Percentiles rank a stretch among this genome's conserved stretches.
Conservation (phyloP, 2,113 vertebrate species). For the Silurus asotus region DNA sequence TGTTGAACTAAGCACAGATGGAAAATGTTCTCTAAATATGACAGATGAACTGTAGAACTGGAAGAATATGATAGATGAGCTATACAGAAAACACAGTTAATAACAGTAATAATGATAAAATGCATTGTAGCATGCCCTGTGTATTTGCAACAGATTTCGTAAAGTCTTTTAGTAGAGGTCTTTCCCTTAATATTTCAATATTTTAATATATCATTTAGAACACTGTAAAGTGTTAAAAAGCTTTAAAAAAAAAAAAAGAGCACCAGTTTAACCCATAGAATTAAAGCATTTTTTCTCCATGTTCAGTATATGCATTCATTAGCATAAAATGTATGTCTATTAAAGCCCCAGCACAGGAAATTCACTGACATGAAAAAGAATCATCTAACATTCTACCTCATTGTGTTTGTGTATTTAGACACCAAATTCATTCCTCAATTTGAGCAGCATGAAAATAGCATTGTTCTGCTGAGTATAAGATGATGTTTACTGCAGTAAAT, state of each 20-base stretch:
- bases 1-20: neutral
- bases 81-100: neutral
- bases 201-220: neutral
- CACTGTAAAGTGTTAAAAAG: neutral
- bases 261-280: neutral
- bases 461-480: conserved; percentile 53
- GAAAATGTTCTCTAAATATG: neutral
- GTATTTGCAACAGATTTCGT: neutral
- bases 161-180: neutral
- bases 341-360: conserved; percentile 4
- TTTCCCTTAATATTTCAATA: neutral
- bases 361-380: conserved; percentile 25
- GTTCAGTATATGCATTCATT: conserved; percentile 1
- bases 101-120: neutral
- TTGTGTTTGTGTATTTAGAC: neutral
- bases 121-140: neutral
- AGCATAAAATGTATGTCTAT: neutral
- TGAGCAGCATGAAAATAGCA: conserved; percentile 51
- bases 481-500: conserved; percentile 45
- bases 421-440: conserved; percentile 60
- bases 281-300: neutral
- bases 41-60: neutral
- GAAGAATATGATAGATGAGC: neutral
- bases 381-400: conserved; percentile 9
- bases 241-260: neutral